Evolutionary conservation across 2,113 vertebrate genomes (phyloP), one percentile per base, ranked within the genome.

Genomic region (Melozone crissalis): DNA sequence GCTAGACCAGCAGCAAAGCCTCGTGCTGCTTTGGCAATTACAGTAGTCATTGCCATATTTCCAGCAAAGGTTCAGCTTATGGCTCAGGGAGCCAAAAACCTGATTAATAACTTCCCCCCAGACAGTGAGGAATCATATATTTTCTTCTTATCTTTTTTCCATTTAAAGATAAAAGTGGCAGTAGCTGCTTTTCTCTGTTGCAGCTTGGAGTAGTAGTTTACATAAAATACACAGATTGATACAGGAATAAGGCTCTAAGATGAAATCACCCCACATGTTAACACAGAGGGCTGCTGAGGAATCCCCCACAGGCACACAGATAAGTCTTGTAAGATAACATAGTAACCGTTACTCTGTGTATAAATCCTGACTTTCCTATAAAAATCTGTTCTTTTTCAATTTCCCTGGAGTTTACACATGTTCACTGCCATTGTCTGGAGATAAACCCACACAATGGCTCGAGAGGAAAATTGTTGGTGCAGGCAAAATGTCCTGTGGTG

Each of bases 301-400:
- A 96, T 94, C 69, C 76, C 76, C 65, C 79, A 85, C n/a, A 84
- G 86, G 80, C 51, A 73, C 61, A 85, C n/a, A 81, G 95, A 58
- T 87, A 78, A 80, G 52, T 66, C 93, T 92, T 61, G 35, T 89
- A 94, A 97, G 93, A 96, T 83, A 95, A 84, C 44, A 63, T 5
- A 55, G 54, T 30, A 90, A 47, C n/a, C 22, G 39, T 39, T 39
- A 39, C 71, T 63, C 54, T 72, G 63, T 71, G 74, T 86, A 79
- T 66, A 37, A 22, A 52, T 31, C 84, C 76, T 75, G 55, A 67
- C 66, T 94, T 95, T 94, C 55, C 77, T 81, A 46, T 84, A 77
- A 69, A 96, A 96, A 79, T 86, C 57, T 67, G 30, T 90, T 92
- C 35, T 75, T 87, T 85, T 96, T 95, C 90, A 96, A 95, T 98